phyloP scores from a whole-genome alignment of 2,113 vertebrate species.

The Tonatia bakeri region DNA sequence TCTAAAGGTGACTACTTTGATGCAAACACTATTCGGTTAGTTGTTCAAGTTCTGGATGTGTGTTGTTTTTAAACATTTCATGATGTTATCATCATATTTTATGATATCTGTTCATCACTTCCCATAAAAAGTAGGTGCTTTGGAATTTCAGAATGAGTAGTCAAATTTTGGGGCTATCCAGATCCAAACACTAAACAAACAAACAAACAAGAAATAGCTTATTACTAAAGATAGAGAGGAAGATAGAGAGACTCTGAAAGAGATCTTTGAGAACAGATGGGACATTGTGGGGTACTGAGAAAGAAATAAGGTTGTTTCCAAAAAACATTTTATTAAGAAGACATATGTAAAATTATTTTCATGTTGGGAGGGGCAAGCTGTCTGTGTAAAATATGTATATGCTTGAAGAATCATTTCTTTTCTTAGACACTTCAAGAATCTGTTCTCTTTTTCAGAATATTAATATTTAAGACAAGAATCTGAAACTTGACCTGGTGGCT shows the following conservation, averaged over 20 bases:
- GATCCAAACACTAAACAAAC: not conserved
- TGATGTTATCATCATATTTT: not conserved
- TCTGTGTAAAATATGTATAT: conserved; percentile 64
- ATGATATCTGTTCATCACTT: not conserved
- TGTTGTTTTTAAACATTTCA: not conserved
- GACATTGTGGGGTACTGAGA: not conserved
- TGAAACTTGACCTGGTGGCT: conserved; percentile 64
- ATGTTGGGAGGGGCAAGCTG: conserved; percentile 19
- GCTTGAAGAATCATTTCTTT: conserved; percentile 52
- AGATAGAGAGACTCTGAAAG: not conserved
- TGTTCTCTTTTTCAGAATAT: conserved; percentile 55
- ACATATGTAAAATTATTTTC: conserved; percentile 66
- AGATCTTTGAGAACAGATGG: conserved; percentile 11
- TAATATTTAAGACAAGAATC: conserved; percentile 74
- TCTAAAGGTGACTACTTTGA: not conserved
- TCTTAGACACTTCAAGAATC: conserved; percentile 58
- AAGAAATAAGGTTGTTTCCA: conserved; percentile 47
- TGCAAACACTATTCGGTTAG: not conserved
- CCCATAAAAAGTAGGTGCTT: not conserved
- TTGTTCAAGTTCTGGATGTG: not conserved
- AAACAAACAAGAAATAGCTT: conserved; percentile 11
- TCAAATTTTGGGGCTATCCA: not conserved
- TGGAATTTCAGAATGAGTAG: not conserved
- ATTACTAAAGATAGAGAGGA: not conserved
- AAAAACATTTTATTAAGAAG: conserved; percentile 55